Percentiles rank a stretch among this genome's conserved stretches.
Evolutionary conservation across 64 coral and sea anemone genomes (phyloP).

Genomic region (Acropora yongei): DNA sequence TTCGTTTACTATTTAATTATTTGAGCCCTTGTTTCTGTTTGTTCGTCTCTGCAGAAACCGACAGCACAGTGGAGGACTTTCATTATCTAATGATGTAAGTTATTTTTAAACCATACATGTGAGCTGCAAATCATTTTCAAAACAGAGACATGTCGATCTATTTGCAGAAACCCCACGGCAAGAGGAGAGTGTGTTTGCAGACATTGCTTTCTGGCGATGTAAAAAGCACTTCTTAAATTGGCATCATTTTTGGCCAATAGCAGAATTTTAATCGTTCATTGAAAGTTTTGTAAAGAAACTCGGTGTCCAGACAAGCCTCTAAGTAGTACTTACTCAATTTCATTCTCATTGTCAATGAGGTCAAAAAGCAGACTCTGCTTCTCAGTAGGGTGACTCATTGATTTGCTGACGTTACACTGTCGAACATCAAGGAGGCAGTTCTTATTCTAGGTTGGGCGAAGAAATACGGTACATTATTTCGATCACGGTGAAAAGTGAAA

Average conservation of each 20-base stretch:
- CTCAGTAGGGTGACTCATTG: too few species aligned
- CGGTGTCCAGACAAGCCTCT: background rate
- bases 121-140: background rate
- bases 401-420: too few species aligned
- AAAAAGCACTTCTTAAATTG: background rate
- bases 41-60: background rate
- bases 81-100: too few species aligned
- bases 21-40: background rate
- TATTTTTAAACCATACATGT: too few species aligned
- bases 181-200: background rate
- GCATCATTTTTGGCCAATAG: background rate
- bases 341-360: too few species aligned
- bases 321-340: background rate
- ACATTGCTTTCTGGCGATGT: background rate
- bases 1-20: background rate
- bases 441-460: too few species aligned
- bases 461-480: background rate
- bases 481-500: background rate
- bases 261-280: constrained; percentile 11
- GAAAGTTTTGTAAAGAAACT: constrained; percentile 5
- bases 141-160: background rate
- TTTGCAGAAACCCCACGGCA: background rate
- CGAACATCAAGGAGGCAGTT: too few species aligned
- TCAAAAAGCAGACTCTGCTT: too few species aligned
- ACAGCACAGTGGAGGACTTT: too few species aligned